Evolutionary conservation across 2,797 vertebrate genomes (phyloP), one percentile per base, ranked within the genome.

Genomic region (Mycteria americana): DNA sequence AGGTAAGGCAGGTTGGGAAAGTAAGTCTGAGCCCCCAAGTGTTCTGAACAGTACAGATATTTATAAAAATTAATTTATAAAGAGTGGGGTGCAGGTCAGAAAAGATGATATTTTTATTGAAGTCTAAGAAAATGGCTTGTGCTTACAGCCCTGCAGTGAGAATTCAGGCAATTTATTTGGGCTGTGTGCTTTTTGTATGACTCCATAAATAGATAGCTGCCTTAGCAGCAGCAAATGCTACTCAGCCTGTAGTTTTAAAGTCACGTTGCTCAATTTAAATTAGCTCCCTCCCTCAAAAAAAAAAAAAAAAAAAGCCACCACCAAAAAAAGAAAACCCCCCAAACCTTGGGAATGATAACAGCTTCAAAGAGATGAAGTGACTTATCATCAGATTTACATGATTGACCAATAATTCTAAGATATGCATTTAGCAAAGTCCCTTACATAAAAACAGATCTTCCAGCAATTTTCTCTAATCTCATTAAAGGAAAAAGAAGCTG

Each of bases 171-270:
- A 85, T 97, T 95, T 96, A 97, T 95, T 97, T 95, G 94, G 94
- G 81, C 95, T 97, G 76, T 93, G 89, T 95, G 96, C 77, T 91
- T 96, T 98, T 96, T 97, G 93, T 97, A 95, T 97, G 94, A 95
- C 89, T 98, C 97, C 97, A 97, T 97, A 98, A 98, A 98, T 97
- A 98, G 97, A 96, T 96, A 97, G 96, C 96, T 97, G 96, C 97
- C 95, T 98, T 97, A 97, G 97, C 95, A 97, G 96, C 91, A 95
- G 96, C 96, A 96, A 94, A 95, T 89, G 91, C 95, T 95, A 92
- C 93, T 95, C 95, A 94, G 93, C 95, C 69, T 79, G 92, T 96
- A 97, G 89, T 96, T 97, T 93, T 95, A 96, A 97, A 98, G 97
- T 97, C 97, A 95, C 88, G 50, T 95, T 97, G 97, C 92, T 94